A percentile compares a stretch with the other conserved stretches of the same genome.
phyloP scores from a whole-genome alignment of 2,888 invertebrate genomes.

The Dasypogon diadema region DNA sequence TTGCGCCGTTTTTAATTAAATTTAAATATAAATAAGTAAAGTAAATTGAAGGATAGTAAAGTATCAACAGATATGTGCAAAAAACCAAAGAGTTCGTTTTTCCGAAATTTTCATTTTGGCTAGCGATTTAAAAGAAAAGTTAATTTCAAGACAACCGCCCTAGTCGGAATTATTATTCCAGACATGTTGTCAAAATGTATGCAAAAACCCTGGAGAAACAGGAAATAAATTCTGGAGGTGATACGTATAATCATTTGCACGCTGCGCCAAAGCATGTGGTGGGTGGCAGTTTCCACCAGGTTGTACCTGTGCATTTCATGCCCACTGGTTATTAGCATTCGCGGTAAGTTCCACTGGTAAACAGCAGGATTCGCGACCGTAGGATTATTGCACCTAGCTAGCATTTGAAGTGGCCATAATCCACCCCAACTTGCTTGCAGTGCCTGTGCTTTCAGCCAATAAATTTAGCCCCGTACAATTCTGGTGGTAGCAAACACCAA shows the following conservation, averaged over 20 bases:
- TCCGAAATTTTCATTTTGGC: no score
- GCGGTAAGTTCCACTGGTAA: slow-evolving; percentile 19
- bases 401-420: slow-evolving; percentile 20
- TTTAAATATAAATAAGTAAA: no score
- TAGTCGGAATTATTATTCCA: background rate
- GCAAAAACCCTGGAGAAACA: slow-evolving; percentile 19
- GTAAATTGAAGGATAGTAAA: no score
- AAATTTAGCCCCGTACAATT: slow-evolving; percentile 27
- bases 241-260: slow-evolving; percentile 25
- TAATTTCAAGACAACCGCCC: no score
- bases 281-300: background rate
- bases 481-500: slow-evolving; percentile 50
- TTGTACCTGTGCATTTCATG: slow-evolving; percentile 38
- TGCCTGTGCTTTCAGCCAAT: slow-evolving; percentile 14
- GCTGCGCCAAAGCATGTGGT: background rate
- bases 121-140: no score
- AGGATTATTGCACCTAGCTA: slow-evolving; percentile 8
- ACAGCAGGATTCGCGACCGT: background rate
- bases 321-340: slow-evolving; percentile 44
- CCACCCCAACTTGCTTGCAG: slow-evolving; percentile 11
- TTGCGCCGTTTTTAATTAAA: no score
- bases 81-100: no score
- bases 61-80: no score
- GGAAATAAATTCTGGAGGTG: slow-evolving; percentile 40
- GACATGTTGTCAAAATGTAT: background rate